Evolutionary conservation across 2,797 vertebrate species (phyloP).

Genomic region (Sparus aurata): DNA sequence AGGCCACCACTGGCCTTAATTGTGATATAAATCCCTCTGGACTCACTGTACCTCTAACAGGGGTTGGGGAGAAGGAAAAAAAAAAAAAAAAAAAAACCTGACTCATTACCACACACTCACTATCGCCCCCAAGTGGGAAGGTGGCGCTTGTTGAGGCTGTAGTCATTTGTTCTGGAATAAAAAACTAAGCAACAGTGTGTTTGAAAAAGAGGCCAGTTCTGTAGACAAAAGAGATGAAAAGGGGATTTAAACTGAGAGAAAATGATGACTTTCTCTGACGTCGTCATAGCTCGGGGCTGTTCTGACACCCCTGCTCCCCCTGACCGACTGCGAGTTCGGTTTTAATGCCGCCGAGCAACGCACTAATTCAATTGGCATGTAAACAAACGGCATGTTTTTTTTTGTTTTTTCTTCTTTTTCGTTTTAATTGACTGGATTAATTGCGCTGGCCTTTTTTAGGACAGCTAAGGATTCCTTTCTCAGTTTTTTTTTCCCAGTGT

Average conservation of each 20-base stretch:
- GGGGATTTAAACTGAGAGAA: neutral
- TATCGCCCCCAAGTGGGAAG: slow-evolving; percentile 79
- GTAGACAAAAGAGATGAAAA: slow-evolving; percentile 6
- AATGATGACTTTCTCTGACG: slow-evolving; percentile 8
- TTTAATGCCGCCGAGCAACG: slow-evolving; percentile 5
- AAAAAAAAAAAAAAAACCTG: slow-evolving; percentile 26
- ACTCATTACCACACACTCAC: slow-evolving; percentile 67
- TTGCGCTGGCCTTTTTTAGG: slow-evolving; percentile 45
- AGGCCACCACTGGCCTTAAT: slow-evolving; percentile 65
- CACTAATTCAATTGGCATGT: slow-evolving; percentile 9
- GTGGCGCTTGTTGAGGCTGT: slow-evolving; percentile 43
- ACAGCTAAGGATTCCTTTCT: slow-evolving; percentile 26
- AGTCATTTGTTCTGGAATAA: neutral
- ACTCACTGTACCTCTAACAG: slow-evolving; percentile 52
- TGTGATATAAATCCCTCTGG: slow-evolving; percentile 66
- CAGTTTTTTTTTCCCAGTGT: slow-evolving; percentile 36
- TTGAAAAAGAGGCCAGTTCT: slow-evolving; percentile 1
- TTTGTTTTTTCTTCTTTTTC: slow-evolving; percentile 11
- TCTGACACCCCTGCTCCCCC: slow-evolving; percentile 4
- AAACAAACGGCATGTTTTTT: neutral
- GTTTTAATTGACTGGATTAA: slow-evolving; percentile 58
- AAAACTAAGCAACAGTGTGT: neutral
- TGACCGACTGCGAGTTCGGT: slow-evolving; percentile 4
- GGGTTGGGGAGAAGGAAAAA: neutral
- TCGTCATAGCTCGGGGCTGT: neutral